phyloP scores from a whole-genome alignment of 2,888 invertebrate species.

The Pyrrhia umbra region DNA sequence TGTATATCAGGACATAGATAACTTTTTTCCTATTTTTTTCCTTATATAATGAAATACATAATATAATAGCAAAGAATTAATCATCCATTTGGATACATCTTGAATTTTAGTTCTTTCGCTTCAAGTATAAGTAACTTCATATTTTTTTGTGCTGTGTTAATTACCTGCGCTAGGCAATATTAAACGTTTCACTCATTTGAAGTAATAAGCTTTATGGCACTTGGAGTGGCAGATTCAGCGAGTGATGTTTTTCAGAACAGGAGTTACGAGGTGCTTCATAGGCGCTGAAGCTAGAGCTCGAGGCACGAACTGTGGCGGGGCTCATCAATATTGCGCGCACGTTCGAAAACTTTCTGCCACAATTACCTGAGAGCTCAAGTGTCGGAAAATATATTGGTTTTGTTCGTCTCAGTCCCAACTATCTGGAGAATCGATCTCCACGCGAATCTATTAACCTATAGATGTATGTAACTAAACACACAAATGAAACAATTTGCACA shows the following conservation, averaged over 20 bases:
- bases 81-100: too few species aligned
- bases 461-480: constrained; percentile 38
- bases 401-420: constrained; percentile 81
- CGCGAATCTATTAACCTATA: constrained; percentile 67
- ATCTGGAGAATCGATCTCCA: constrained; percentile 78
- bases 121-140: too few species aligned
- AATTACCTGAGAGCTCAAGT: constrained; percentile 90
- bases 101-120: too few species aligned
- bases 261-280: constrained; percentile 42
- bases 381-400: constrained; percentile 90
- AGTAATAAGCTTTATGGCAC: constrained; percentile 45
- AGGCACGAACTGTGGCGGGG: constrained; percentile 66
- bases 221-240: constrained; percentile 21
- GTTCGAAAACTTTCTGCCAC: constrained; percentile 89
- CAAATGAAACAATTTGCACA: constrained; percentile 27
- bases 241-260: constrained; percentile 48
- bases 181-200: constrained; percentile 37
- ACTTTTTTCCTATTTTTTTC: too few species aligned
- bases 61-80: too few species aligned
- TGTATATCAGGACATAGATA: too few species aligned
- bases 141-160: constrained; percentile 28
- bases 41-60: too few species aligned
- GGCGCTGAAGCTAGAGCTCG: constrained; percentile 58
- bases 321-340: constrained; percentile 88
- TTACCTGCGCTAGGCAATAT: constrained; percentile 39